phyloP scores from a whole-genome alignment of 2,888 invertebrate genomes.

The Stictocephala bisonia region DNA sequence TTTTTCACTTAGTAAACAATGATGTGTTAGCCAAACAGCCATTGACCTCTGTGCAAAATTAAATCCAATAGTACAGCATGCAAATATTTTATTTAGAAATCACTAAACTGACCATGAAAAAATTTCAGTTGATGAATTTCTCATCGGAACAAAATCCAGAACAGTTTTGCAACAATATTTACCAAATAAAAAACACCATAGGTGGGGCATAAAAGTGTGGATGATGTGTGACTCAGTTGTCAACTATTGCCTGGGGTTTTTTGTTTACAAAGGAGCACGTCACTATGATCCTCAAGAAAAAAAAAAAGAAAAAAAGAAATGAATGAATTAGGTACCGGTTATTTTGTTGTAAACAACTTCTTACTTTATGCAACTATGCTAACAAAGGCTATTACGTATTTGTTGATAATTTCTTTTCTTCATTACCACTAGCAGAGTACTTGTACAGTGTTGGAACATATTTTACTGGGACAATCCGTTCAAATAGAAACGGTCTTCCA shows the following conservation, averaged over 20 bases:
- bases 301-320: background rate
- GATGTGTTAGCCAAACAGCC: background rate
- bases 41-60: background rate
- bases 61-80: background rate
- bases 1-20: background rate
- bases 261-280: background rate
- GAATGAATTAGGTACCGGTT: background rate
- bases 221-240: slow-evolving; percentile 1
- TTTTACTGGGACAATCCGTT: background rate
- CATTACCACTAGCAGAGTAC: no score
- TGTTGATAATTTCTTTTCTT: background rate
- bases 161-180: background rate
- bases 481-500: background rate
- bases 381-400: background rate
- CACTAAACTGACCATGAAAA: background rate
- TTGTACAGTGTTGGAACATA: slow-evolving; percentile 5
- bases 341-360: background rate
- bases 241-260: background rate
- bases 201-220: background rate
- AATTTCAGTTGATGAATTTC: background rate
- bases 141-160: background rate
- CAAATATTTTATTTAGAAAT: background rate
- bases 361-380: background rate
- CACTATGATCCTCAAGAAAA: background rate
- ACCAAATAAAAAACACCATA: background rate